Evolutionary conservation across 2,113 vertebrate species (phyloP).

Genomic region (Callorhinus ursinus): DNA sequence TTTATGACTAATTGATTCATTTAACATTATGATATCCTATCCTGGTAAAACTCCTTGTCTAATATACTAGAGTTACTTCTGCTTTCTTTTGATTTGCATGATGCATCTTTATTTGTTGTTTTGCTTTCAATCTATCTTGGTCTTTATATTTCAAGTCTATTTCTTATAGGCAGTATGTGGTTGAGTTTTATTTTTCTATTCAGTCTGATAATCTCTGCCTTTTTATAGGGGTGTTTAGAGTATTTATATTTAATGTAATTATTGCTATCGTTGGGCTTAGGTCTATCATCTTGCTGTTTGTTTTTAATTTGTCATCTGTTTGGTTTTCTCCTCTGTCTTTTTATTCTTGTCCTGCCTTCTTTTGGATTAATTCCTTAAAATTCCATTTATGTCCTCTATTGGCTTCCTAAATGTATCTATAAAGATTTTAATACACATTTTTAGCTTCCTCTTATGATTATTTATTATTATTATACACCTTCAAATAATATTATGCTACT

Average conservation of each 20-base stretch:
- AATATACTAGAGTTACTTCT: not conserved
- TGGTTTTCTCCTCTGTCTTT: not conserved
- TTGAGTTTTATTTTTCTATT: slow-evolving; percentile 14
- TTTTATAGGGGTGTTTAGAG: not conserved
- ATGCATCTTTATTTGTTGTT: not conserved
- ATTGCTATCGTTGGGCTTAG: slow-evolving; percentile 16
- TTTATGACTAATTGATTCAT: slow-evolving; percentile 14
- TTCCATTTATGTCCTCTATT: slow-evolving; percentile 1
- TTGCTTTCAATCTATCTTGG: slow-evolving; percentile 27
- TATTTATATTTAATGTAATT: slow-evolving; percentile 43
- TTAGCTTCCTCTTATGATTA: not conserved
- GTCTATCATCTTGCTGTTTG: not conserved
- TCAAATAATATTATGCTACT: not conserved
- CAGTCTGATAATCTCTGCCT: not conserved
- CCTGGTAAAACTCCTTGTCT: slow-evolving; percentile 26
- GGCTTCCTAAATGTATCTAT: slow-evolving; percentile 32
- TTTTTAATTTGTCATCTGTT: slow-evolving; percentile 43
- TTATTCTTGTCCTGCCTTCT: slow-evolving; percentile 3
- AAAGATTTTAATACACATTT: slow-evolving; percentile 37
- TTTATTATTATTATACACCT: not conserved
- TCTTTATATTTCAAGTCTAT: slow-evolving; percentile 15
- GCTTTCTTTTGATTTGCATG: slow-evolving; percentile 44
- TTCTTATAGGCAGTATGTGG: slow-evolving; percentile 16
- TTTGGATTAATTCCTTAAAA: slow-evolving; percentile 43
- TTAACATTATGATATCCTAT: slow-evolving; percentile 16